Evolutionary conservation across 1,140 invertebrate genomes (phyloP), one percentile per base, ranked within the genome.

Genomic region (Lamellibrachia luymesi): DNA sequence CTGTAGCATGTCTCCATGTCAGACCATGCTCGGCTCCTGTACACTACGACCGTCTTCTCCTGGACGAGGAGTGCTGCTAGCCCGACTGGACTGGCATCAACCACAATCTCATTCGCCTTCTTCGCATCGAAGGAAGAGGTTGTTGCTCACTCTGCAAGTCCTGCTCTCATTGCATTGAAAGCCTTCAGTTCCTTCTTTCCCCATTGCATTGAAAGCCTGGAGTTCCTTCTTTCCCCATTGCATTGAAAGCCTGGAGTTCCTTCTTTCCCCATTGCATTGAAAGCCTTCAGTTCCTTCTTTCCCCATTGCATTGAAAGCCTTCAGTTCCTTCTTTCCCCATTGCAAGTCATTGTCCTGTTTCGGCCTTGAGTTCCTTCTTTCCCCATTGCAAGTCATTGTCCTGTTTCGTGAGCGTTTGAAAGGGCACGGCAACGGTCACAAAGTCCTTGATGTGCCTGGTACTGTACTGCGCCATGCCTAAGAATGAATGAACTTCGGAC

Each of bases 381-480:
- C 52, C 91, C 93, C 93, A 93, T 80, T 91, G 51, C 93, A 91
- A 93, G 25, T 92, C 80, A 50, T 50, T 51, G 64, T 50, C 92
- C 50, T 93, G 56, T 27, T 93, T 93, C 13, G 94, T 91, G 64
- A 95, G 92, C 91, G 56, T 50, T 56, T 51, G 94, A 17, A 96
- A 50, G 4, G 95, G 95, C 10, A 91, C 93, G 4, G 94, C 93
- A 25, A 95, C 94, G 51, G 93, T 93, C 25, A 95, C 94, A 95
- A 96, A 92, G 94, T 94, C 2, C 94, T 94, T 50, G 5, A 97
- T 94, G 94, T 96, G 97, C 64, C 95, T 92, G 51, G 95, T 90
- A 93, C 96, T 96, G 94, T 96, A 97, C 2, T 95, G 94, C 2
- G 95, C 94, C 92, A 94, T 92, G n/a, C 94, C 94, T 1, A 94